These are phyloP conservation scores for Condylura cristata DNA, from an alignment of 2,113 vertebrate genomes.

Conservation along the genomic window DNA sequence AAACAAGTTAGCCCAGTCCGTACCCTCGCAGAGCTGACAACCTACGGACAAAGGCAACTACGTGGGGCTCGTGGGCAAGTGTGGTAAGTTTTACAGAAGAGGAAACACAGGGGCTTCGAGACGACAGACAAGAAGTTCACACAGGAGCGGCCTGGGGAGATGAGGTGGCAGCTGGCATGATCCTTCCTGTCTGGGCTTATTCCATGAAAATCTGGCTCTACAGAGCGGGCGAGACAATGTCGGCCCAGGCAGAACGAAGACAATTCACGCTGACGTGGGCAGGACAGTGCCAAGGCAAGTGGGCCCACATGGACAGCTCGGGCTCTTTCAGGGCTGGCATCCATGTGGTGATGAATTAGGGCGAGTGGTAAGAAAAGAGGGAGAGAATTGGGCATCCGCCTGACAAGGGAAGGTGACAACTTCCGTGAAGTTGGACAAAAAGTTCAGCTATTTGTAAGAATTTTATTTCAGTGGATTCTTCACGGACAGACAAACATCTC, in stretches of 20 bases:
- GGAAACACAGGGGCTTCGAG: background rate
- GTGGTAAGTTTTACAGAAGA: background rate
- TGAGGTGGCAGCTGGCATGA: background rate
- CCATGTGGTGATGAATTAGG: background rate
- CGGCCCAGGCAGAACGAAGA: background rate
- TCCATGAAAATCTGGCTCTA: background rate
- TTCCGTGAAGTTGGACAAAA: conserved; percentile 8
- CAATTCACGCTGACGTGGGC: too few relatives aligned
- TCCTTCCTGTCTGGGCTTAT: background rate
- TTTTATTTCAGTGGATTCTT: conserved; percentile 47
- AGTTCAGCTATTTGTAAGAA: conserved; percentile 33
- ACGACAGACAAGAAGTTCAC: background rate
- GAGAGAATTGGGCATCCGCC: background rate
- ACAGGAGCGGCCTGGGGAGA: background rate
- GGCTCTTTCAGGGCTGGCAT: background rate
- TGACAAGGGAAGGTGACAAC: background rate
- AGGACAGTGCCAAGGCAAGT: background rate
- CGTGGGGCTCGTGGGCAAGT: background rate
- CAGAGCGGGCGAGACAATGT: background rate
- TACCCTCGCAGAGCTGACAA: background rate
- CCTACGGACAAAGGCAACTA: background rate
- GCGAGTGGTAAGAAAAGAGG: background rate
- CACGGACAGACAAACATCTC: conserved; percentile 28
- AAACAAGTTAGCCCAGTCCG: background rate
- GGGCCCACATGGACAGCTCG: background rate